Evolutionary conservation across 2,797 vertebrate genomes (phyloP).

Genomic region (Saxicola maurus): DNA sequence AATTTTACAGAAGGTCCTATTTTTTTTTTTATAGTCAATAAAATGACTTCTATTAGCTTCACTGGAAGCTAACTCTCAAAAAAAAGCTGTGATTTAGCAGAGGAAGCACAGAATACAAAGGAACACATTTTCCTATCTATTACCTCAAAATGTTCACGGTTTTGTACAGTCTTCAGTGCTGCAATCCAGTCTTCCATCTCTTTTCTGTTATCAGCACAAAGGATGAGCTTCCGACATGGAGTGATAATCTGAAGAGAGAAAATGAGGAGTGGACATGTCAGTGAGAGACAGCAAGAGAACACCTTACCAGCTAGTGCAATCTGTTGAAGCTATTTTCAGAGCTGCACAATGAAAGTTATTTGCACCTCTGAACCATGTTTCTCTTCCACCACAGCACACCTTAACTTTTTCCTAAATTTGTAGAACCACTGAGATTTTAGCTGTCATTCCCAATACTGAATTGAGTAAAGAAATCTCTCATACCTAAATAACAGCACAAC

Average conservation of each 20-base stretch:
- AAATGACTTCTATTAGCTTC: background rate
- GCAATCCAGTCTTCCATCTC: conserved; percentile 99
- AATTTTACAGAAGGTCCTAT: background rate
- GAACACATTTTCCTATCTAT: background rate
- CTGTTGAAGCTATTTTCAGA: background rate
- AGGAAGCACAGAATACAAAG: background rate
- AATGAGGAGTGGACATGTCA: background rate
- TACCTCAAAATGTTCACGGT: conserved; percentile 92
- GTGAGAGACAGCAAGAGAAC: background rate
- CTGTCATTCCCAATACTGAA: background rate
- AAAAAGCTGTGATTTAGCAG: background rate
- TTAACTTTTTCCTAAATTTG: background rate
- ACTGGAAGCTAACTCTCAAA: background rate
- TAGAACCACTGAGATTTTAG: background rate
- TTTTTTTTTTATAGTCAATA: background rate
- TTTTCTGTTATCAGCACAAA: conserved; percentile 95
- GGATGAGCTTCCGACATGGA: conserved; percentile 89
- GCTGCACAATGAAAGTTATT: background rate
- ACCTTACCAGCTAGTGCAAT: background rate
- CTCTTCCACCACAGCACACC: background rate
- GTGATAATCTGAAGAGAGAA: conserved; percentile 84
- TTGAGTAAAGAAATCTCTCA: background rate
- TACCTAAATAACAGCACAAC: background rate
- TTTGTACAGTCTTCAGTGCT: conserved; percentile 89
- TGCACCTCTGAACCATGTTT: background rate